Evolutionary conservation across 2,797 vertebrate species (phyloP), one percentile per base, ranked within the genome.

Genomic region (Mormyrus hasselquistii): DNA sequence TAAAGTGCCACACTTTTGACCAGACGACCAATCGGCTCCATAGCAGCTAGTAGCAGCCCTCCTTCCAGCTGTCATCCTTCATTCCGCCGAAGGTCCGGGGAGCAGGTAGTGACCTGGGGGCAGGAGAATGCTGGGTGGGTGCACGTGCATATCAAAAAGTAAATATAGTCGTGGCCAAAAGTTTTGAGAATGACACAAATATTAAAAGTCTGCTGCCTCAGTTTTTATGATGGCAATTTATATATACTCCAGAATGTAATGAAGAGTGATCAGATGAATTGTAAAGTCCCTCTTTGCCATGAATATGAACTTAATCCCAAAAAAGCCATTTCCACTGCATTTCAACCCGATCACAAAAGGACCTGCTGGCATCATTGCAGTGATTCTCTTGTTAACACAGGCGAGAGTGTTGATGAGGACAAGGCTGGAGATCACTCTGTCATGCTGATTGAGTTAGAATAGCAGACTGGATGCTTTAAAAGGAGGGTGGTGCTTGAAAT

Each of bases 61-160:
- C 99, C 93, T 98, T 98, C 98, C 98, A 99, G 95, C 97, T 99
- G 85, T 99, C 98, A 0, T 97, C 97, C 95, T 97, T 98, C 86
- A 97, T 90, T 34, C 93, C 94, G 76, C 97, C 90, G 52, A 98
- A 98, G 14, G 94, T 93, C 94, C 97, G 97, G 89, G 98, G 99
- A 95, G 97, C 92, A 89, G 97, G 98, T 91, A 99, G 96, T 86
- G 98, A 98, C 95, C 99, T 99, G 92, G 87, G 93, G 7, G 85
- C 82, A 5, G 3, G 57, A 8, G 53, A 41, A 19, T 16, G 34
- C 7, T n/a, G 29, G 49, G 14, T 22, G 44, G 57, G 41, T 53
- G 86, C 22, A 41, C 2, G 55, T 79, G 88, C 47, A 49, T 49
- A 6, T 14, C 50, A 65, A 25, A 7, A 44, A 2, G 50, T 83